These are phyloP conservation scores for Euglossa dilemma DNA, from an alignment of 1,140 invertebrate genomes.

Conservation along the genomic window DNA sequence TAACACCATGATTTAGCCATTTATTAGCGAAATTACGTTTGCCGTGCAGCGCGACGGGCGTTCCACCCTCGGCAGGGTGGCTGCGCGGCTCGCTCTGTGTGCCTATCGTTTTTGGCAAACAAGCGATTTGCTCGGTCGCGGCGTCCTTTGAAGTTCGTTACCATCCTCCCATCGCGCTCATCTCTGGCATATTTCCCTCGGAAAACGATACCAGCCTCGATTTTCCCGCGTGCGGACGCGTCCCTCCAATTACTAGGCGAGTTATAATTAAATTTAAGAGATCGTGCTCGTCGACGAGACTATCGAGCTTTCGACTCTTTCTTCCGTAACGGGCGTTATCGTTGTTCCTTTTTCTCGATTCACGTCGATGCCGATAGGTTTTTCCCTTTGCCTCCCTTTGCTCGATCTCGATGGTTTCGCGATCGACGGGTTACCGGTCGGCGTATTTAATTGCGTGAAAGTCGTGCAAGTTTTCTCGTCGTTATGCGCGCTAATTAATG, in stretches of 20 bases:
- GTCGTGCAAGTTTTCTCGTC: too few species aligned
- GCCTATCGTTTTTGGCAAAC: constrained; percentile 49
- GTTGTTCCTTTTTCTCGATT: too few species aligned
- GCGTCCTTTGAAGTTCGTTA: constrained; percentile 44
- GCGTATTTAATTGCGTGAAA: too few species aligned
- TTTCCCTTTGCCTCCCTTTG: too few species aligned
- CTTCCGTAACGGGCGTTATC: too few species aligned
- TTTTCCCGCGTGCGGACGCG: neutral
- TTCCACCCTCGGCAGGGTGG: constrained; percentile 16
- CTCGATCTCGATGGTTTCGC: too few species aligned
- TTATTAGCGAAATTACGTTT: constrained; percentile 54
- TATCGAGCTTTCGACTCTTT: too few species aligned
- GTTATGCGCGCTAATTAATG: too few species aligned
- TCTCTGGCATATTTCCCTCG: constrained; percentile 39
- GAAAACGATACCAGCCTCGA: constrained; percentile 29
- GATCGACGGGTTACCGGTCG: too few species aligned
- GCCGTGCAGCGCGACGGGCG: neutral
- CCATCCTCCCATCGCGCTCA: constrained; percentile 11
- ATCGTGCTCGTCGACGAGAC: neutral
- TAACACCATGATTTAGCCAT: constrained; percentile 36
- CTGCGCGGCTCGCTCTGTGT: neutral
- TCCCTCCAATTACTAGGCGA: constrained; percentile 12
- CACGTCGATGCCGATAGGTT: too few species aligned
- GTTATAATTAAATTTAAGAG: constrained; percentile 44
- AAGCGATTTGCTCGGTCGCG: constrained; percentile 37